Evolutionary conservation across 2,888 invertebrate genomes (phyloP).

Genomic region (Metacarcinus magister): DNA sequence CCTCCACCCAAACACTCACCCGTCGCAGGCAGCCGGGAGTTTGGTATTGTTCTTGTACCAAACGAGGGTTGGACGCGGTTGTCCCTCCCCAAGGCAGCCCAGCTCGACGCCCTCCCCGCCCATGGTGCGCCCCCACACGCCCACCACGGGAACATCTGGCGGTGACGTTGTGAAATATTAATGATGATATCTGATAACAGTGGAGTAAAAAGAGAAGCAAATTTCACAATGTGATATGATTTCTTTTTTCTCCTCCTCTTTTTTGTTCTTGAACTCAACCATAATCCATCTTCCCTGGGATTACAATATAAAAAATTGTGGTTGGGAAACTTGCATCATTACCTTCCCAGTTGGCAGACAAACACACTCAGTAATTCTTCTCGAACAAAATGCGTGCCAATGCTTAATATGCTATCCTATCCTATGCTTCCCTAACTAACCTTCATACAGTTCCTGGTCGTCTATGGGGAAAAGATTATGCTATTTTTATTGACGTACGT

Average conservation of each 20-base stretch:
- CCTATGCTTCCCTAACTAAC: too few relatives aligned
- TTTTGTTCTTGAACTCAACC: too few relatives aligned
- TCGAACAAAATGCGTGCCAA: too few relatives aligned
- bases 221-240: not conserved
- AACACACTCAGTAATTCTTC: too few relatives aligned
- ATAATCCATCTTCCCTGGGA: too few relatives aligned
- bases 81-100: constrained; percentile 71
- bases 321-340: too few relatives aligned
- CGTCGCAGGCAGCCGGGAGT: not conserved
- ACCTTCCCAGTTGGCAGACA: too few relatives aligned
- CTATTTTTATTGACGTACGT: too few relatives aligned
- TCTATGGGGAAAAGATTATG: too few relatives aligned
- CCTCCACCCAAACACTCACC: not conserved
- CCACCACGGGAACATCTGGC: constrained; percentile 68
- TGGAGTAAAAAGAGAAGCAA: not conserved
- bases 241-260: not conserved
- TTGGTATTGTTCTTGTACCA: constrained; percentile 71
- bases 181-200: not conserved
- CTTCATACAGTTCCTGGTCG: too few relatives aligned
- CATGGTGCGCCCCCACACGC: constrained; percentile 69
- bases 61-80: constrained; percentile 40
- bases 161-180: not conserved
- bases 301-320: too few relatives aligned
- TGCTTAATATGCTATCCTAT: too few relatives aligned
- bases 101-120: constrained; percentile 64